Base-by-base conservation (phyloP, 2,888 invertebrate species). In the Orchesella flavescens region DNA sequence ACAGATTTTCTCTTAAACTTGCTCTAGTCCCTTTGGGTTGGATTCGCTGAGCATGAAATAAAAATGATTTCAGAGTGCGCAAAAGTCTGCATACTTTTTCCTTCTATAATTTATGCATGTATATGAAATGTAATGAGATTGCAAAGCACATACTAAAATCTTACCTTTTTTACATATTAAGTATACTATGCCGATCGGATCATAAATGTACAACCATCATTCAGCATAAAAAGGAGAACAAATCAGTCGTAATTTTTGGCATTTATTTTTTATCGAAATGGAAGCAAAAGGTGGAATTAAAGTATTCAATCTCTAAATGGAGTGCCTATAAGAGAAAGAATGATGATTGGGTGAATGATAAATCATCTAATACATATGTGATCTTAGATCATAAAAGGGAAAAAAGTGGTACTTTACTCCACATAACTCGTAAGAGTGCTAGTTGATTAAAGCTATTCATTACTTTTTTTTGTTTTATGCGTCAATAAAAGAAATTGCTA, bases 31-130 rank as follows among this genome's bases (percentile, higher is more conserved):
- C 74, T 65, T 74, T 59, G 73, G 73, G 61, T 46, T 59, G 19
- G 49, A 46, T 49, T 74, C 19, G 17, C 61, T 74, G 17, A 21
- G 65, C 65, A 76, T 53, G 73, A 44, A 46, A 46, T 24, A 17
- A 21, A 61, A 63, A 65, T 24, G 63, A 74, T 75, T 65, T 75
- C 74, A 75, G 65, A 75, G 74, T 75, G 65, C 63, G 74, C 65
- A 44, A 53, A 74, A 61, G 44, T 49, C 19, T 74, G 63, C 61
- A 74, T 74, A 46, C 46, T 24, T 73, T 74, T 63, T 21, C 63
- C 49, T n/a, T n/a, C n/a, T 53, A 10, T n/a, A 13, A 53, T 53
- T 59, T 46, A 63, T 74, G 63, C 34, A 65, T 53, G 19, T 46
- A 59, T 74, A n/a, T n/a, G n/a, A n/a, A n/a, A n/a, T n/a, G n/a